These are phyloP conservation scores for Pentalonia nigronervosa DNA, from an alignment of 1,140 invertebrate species.

Conservation along the genomic window DNA sequence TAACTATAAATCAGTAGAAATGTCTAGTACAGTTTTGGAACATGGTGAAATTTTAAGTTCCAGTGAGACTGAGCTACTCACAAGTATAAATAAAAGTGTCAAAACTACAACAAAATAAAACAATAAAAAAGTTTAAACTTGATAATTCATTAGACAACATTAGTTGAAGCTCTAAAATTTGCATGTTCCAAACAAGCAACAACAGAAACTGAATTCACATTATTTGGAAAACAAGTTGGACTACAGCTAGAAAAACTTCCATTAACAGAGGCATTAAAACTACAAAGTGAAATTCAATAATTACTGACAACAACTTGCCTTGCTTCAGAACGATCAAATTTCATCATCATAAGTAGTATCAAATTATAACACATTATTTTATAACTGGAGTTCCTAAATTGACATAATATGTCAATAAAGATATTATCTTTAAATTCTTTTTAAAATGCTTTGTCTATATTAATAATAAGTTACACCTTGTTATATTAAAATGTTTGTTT, in stretches of 20 bases:
- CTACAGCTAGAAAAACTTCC: constrained; percentile 60
- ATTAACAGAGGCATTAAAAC: not conserved
- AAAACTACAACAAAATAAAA: not conserved
- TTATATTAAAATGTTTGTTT: no score
- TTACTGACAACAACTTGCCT: not conserved
- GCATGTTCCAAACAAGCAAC: not conserved
- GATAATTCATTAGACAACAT: constrained; percentile 30
- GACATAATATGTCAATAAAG: no score
- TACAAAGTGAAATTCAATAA: not conserved
- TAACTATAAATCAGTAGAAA: no score
- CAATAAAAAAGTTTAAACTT: not conserved
- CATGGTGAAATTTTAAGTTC: no score
- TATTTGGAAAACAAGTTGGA: constrained; percentile 60
- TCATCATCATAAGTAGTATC: no score
- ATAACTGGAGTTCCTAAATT: not conserved
- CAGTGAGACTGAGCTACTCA: no score
- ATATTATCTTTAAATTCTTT: no score
- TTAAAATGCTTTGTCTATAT: no score
- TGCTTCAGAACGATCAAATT: not conserved
- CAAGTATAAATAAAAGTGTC: not conserved
- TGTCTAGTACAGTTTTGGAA: no score
- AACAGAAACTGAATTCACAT: constrained; percentile 28
- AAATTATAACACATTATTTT: not conserved
- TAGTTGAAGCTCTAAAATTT: not conserved
- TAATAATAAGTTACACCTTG: no score